Evolutionary conservation across 2,797 vertebrate species (phyloP), one percentile per base, ranked within the genome.

Genomic region (Loris lydekkerianus): DNA sequence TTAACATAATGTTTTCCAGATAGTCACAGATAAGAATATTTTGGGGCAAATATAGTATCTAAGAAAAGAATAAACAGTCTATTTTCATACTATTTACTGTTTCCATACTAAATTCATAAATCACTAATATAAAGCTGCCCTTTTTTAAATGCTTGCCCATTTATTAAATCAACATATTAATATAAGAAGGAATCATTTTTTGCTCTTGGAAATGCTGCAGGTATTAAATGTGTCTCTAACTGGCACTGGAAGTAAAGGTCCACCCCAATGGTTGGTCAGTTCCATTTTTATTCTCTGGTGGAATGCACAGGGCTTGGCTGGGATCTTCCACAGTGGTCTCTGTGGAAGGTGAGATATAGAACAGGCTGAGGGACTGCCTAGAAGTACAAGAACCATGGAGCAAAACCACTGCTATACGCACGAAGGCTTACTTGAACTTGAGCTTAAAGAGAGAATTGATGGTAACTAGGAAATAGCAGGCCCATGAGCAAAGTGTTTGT

Each of bases 1-100:
- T 93, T 27, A 97, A 65, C 18, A 46, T 67, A 78, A 82, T 88
- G 49, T 82, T 97, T 91, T 86, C 58, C 40, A 91, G 61, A 76
- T 2, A 93, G 21, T 29, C 25, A 89, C 4, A 75, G 82, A 94
- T 83, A 91, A 77, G 83, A 90, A 53, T 87, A 86, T 88, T 96
- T 95, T 49, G 72, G 23, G 53, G 63, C 82, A 96, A 95, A 89
- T 82, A 93, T 0, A 25, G 70, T 34, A 56, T n/a, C 77, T 40
- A 81, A 92, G 56, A 87, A 72, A 86, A 82, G 56, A 87, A 53
- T 58, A 61, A 93, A 78, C 23, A 96, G 43, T 69, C 75, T 94
- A 69, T 53, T 53, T 53, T 53, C 49, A 53, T 53, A 53, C 49
- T 53, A 14, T 53, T 53, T 53, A 53, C 49, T 56, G 46, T 86